These are phyloP conservation scores for Platysteira castanea DNA, from an alignment of 2,113 vertebrate genomes.

Conservation along the genomic window DNA sequence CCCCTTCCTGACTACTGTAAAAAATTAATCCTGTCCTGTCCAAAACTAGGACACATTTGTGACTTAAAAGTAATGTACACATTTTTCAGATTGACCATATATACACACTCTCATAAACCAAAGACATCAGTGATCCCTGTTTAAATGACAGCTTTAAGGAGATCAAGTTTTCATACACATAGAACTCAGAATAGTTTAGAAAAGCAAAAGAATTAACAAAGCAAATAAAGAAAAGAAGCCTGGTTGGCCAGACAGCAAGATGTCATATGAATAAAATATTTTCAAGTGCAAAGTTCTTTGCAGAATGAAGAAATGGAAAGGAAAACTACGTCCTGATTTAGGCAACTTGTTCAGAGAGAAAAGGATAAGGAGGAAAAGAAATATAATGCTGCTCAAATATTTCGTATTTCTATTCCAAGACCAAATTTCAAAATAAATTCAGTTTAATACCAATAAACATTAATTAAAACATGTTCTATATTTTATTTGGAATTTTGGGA, in stretches of 20 bases:
- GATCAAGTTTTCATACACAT: not conserved
- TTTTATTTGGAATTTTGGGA: not conserved
- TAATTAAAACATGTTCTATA: not conserved
- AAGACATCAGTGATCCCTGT: not conserved
- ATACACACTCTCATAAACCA: not conserved
- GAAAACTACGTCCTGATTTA: not conserved
- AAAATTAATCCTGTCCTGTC: not conserved
- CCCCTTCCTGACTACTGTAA: not conserved
- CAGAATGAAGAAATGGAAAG: not conserved
- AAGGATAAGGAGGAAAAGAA: not conserved
- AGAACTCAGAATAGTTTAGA: not conserved
- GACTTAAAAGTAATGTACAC: not conserved
- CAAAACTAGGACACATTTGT: not conserved
- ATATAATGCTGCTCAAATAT: not conserved
- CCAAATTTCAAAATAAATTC: not conserved
- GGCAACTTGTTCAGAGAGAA: not conserved
- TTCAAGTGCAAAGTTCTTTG: not conserved
- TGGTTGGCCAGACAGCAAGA: not conserved
- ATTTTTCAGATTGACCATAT: not conserved
- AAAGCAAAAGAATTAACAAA: not conserved
- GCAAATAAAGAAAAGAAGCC: not conserved
- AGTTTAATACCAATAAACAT: not conserved
- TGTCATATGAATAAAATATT: not conserved
- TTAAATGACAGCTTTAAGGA: not conserved
- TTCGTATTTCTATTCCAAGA: not conserved